Conservation (phyloP, 92 coral and sea anemone genomes). For the Diadumene lineata region DNA sequence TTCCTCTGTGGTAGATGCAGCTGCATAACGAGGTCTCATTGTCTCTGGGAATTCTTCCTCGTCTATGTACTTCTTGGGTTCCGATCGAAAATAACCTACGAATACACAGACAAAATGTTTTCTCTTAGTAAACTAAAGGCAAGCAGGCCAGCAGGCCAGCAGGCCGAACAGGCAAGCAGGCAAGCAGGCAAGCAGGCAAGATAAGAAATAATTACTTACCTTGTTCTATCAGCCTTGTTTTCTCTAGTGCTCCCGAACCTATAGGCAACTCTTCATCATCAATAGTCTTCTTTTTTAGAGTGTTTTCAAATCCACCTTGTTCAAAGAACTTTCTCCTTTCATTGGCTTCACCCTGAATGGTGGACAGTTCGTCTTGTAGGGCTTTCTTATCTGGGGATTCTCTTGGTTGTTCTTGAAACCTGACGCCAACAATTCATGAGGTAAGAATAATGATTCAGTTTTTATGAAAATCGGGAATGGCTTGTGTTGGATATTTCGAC, state of each 20-base stretch:
- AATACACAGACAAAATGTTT: neutral
- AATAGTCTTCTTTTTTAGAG: conserved; percentile 14
- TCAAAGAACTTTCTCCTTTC: conserved; percentile 45
- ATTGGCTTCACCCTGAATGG: conserved; percentile 17
- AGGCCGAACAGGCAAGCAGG: neutral
- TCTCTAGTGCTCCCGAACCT: conserved; percentile 7
- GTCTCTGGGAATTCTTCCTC: conserved; percentile 36
- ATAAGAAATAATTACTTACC: neutral
- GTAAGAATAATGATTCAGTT: no score
- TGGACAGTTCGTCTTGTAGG: conserved; percentile 18
- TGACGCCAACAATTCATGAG: neutral
- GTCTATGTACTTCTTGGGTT: conserved; percentile 37
- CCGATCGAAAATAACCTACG: neutral
- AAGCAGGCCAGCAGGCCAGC: neutral
- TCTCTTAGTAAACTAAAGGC: neutral
- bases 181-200: neutral
- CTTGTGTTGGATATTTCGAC: no score
- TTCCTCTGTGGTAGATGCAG: neutral
- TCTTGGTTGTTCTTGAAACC: neutral
- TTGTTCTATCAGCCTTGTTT: conserved; percentile 21
- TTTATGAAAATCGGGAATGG: no score
- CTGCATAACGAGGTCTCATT: conserved; percentile 11
- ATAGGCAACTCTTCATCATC: conserved; percentile 27
- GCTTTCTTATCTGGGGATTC: conserved; percentile 19
- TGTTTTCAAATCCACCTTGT: conserved; percentile 20